Evolutionary conservation across 2,113 vertebrate genomes (phyloP).

Genomic region (Crotalus tigris): DNA sequence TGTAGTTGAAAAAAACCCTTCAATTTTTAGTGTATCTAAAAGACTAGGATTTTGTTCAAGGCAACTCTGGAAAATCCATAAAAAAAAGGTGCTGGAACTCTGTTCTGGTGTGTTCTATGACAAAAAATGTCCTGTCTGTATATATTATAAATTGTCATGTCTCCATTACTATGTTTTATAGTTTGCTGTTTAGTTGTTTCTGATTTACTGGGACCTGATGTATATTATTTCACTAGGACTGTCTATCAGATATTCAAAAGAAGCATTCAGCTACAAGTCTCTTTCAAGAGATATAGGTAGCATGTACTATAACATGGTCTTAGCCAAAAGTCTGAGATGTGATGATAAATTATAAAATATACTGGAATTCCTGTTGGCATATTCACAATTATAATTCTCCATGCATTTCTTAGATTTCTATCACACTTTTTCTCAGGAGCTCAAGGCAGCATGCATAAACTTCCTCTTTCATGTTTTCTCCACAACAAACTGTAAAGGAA

Average conservation of each 20-base stretch:
- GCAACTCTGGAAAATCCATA: too few relatives aligned
- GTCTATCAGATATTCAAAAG: neutral
- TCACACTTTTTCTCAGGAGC: neutral
- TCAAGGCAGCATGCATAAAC: neutral
- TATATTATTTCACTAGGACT: neutral
- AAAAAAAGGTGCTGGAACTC: too few relatives aligned
- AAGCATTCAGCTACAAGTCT: neutral
- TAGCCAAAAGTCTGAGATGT: neutral
- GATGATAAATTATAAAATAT: neutral
- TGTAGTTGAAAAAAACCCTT: too few relatives aligned
- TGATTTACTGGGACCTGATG: neutral
- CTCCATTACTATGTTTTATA: neutral
- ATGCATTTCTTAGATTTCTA: neutral
- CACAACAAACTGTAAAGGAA: neutral
- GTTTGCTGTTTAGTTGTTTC: neutral
- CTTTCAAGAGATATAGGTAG: neutral
- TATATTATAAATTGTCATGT: neutral
- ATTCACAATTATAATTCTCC: neutral
- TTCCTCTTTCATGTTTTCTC: neutral
- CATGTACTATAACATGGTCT: neutral
- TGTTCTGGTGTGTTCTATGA: too few relatives aligned
- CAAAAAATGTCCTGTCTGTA: neutral
- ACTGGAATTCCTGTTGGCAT: neutral
- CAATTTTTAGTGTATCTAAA: too few relatives aligned
- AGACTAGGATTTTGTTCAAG: too few relatives aligned